A percentile compares a stretch with the other conserved stretches of the same genome.
phyloP scores from a whole-genome alignment of 1,140 invertebrate species.

The Neuroterus valhalla region DNA sequence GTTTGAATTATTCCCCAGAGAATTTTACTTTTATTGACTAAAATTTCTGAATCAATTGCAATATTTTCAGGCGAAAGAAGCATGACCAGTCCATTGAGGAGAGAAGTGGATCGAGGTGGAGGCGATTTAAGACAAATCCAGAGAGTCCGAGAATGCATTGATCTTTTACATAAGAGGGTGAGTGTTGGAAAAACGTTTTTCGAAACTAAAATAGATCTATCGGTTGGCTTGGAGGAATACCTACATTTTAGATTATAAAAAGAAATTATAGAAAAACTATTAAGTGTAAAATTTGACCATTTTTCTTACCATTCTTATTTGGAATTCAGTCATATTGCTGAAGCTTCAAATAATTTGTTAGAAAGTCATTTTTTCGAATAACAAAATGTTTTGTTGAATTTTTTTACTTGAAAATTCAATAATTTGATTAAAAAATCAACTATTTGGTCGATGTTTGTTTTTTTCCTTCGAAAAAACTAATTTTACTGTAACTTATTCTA shows the following conservation, averaged over 20 bases:
- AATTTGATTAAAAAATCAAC: too few species aligned
- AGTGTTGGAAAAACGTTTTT: slow-evolving; percentile 42
- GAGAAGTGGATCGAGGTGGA: slow-evolving; percentile 57
- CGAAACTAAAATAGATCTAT: not conserved
- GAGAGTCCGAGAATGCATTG: slow-evolving; percentile 53
- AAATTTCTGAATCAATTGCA: not conserved
- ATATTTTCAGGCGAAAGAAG: slow-evolving; percentile 58
- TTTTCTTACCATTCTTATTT: too few species aligned
- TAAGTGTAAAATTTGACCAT: too few species aligned
- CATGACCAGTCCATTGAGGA: slow-evolving; percentile 54
- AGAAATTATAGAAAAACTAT: not conserved
- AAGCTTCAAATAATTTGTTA: too few species aligned
- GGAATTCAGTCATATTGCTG: too few species aligned
- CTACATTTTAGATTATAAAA: not conserved
- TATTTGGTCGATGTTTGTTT: too few species aligned
- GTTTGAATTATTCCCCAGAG: not conserved
- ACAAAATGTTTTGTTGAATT: too few species aligned
- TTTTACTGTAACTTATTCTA: too few species aligned
- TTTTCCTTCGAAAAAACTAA: too few species aligned
- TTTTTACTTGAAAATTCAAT: too few species aligned
- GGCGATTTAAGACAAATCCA: slow-evolving; percentile 52
- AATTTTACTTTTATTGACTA: slow-evolving; percentile 20
- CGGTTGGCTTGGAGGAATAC: slow-evolving; percentile 5
- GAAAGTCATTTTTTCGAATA: too few species aligned
- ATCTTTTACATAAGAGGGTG: slow-evolving; percentile 64